Percentiles rank a stretch among this genome's conserved stretches.
phyloP scores from a whole-genome alignment of 92 coral and sea anemone genomes.

The Metridium senile region DNA sequence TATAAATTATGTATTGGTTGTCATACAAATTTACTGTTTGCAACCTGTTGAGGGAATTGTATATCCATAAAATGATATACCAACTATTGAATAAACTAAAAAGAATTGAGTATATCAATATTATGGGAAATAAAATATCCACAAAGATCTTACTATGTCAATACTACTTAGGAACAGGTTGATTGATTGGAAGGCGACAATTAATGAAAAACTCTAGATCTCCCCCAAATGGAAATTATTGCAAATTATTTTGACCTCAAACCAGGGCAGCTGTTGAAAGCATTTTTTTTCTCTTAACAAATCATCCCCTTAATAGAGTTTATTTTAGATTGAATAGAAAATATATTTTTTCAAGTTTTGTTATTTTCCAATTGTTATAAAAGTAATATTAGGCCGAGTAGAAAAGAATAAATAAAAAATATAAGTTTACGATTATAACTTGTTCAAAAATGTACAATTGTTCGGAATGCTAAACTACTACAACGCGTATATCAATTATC shows the following conservation, averaged over 20 bases:
- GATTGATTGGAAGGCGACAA: slow-evolving; percentile 14
- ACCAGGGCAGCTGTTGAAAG: slow-evolving; percentile 7
- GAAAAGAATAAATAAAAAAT: no score
- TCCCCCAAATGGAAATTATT: not conserved
- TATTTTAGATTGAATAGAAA: not conserved
- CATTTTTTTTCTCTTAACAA: not conserved
- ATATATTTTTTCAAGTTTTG: not conserved
- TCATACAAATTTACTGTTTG: not conserved
- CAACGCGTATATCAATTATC: no score
- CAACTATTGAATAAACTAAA: not conserved
- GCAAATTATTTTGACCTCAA: not conserved
- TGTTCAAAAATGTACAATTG: no score
- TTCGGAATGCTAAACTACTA: no score
- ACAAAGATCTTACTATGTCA: slow-evolving; percentile 3
- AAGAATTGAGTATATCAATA: not conserved
- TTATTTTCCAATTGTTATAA: not conserved
- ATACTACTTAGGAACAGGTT: slow-evolving; percentile 10
- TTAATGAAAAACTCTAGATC: slow-evolving; percentile 1
- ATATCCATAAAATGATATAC: not conserved
- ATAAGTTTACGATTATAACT: no score
- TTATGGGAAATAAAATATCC: not conserved
- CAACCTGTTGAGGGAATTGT: not conserved
- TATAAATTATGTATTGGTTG: not conserved
- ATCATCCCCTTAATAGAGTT: not conserved
- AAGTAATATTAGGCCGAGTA: no score